Evolutionary conservation across 2,113 vertebrate species (phyloP).

Genomic region (Gallinago jamesoni): DNA sequence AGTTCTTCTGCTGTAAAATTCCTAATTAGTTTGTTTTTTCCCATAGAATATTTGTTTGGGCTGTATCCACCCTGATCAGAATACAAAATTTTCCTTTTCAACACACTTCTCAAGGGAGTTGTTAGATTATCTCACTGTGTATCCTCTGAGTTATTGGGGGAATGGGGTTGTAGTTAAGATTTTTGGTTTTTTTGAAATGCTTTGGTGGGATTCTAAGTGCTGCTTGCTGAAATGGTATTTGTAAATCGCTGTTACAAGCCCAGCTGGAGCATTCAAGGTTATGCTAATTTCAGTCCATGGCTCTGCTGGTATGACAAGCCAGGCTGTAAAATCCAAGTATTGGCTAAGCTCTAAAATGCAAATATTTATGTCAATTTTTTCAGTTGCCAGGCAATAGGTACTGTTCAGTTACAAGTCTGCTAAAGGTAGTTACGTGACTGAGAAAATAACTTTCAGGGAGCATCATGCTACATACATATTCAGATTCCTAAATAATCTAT

Average conservation of each 20-base stretch:
- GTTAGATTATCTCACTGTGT: neutral
- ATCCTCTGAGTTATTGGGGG: neutral
- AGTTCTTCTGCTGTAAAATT: neutral
- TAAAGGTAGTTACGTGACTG: neutral
- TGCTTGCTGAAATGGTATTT: neutral
- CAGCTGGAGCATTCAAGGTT: slow-evolving; percentile 25
- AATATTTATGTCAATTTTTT: slow-evolving; percentile 23
- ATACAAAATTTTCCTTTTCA: neutral
- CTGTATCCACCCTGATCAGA: neutral
- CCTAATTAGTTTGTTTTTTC: slow-evolving; percentile 9
- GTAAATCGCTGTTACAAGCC: slow-evolving; percentile 46
- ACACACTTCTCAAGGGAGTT: neutral
- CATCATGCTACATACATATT: neutral
- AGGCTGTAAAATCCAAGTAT: slow-evolving; percentile 41
- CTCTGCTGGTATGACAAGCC: neutral
- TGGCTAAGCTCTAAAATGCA: slow-evolving; percentile 30
- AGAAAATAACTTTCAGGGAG: neutral
- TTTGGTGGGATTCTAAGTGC: neutral
- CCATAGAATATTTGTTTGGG: neutral
- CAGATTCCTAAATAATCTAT: neutral
- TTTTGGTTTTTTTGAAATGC: neutral
- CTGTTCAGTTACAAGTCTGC: neutral
- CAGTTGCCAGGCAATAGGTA: neutral
- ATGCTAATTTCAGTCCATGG: slow-evolving; percentile 18
- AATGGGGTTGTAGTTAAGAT: neutral